Conservation (phyloP, 2,888 invertebrate genomes). For the Schizaphis graminum region DNA sequence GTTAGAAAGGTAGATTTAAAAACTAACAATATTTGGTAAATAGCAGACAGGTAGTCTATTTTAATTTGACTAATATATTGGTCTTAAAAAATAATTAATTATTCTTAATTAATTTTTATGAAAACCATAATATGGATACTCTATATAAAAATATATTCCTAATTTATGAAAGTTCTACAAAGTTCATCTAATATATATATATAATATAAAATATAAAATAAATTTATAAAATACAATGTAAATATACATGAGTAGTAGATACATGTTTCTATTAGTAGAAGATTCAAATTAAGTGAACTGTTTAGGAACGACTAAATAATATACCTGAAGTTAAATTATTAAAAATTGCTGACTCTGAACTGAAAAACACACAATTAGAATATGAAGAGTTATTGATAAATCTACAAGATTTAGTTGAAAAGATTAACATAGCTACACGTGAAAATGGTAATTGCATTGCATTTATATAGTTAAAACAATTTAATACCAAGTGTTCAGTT, state of each 20-base stretch:
- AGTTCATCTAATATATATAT: not conserved
- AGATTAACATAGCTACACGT: not conserved
- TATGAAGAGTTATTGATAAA: slow-evolving; percentile 21
- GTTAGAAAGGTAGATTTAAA: not conserved
- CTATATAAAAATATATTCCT: not conserved
- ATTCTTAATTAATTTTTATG: not conserved
- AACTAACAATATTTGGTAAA: not conserved
- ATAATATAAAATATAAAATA: no score
- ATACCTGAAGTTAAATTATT: slow-evolving; percentile 42
- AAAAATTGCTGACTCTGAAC: slow-evolving; percentile 22
- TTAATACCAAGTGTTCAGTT: not conserved
- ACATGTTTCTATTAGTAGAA: not conserved
- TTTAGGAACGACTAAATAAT: slow-evolving; percentile 46
- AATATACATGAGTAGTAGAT: not conserved
- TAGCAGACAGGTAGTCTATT: not conserved
- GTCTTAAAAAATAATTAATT: not conserved
- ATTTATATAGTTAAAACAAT: not conserved
- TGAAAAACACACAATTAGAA: slow-evolving; percentile 22
- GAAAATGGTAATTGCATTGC: slow-evolving; percentile 25
- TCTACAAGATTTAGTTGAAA: not conserved
- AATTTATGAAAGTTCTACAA: not conserved
- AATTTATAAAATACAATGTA: not conserved
- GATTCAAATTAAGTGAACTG: not conserved
- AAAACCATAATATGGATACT: not conserved
- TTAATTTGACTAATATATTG: not conserved